Percentiles rank a stretch among this genome's conserved stretches.
These are phyloP conservation scores for Myrmecobius fasciatus DNA, from an alignment of 2,113 vertebrate species.

Conservation along the genomic window DNA sequence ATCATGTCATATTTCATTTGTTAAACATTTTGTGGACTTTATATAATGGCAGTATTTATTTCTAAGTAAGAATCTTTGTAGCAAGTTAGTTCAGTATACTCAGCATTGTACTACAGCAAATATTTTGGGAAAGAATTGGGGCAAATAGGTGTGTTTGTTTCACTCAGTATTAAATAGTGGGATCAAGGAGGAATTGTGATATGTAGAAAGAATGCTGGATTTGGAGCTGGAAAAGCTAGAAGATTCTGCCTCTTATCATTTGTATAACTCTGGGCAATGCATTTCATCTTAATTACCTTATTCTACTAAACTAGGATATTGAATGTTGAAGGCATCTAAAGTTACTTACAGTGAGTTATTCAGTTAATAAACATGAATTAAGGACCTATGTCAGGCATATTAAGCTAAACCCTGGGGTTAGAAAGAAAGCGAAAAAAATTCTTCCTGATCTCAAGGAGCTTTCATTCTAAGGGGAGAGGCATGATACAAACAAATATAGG, in stretches of 20 bases:
- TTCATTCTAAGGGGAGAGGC: neutral
- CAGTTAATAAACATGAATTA: neutral
- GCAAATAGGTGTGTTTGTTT: neutral
- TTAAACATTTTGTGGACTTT: neutral
- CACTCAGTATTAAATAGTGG: neutral
- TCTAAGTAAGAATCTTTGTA: neutral
- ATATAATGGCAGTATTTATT: neutral
- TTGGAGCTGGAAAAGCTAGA: neutral
- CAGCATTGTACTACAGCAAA: neutral
- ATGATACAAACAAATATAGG: neutral
- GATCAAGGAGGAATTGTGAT: neutral
- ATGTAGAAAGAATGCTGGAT: neutral
- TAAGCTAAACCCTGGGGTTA: neutral
- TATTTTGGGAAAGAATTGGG: neutral
- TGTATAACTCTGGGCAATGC: neutral
- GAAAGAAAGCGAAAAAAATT: neutral
- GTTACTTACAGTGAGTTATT: neutral
- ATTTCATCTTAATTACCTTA: neutral
- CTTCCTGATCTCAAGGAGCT: neutral
- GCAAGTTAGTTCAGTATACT: neutral
- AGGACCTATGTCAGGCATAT: neutral
- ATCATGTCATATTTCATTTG: neutral
- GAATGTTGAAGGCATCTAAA: neutral
- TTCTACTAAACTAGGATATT: neutral
- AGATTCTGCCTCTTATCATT: neutral